Percentiles rank a stretch among this genome's conserved stretches.
Evolutionary conservation across 2,113 vertebrate genomes (phyloP).

Genomic region (Muscicapa adusta): DNA sequence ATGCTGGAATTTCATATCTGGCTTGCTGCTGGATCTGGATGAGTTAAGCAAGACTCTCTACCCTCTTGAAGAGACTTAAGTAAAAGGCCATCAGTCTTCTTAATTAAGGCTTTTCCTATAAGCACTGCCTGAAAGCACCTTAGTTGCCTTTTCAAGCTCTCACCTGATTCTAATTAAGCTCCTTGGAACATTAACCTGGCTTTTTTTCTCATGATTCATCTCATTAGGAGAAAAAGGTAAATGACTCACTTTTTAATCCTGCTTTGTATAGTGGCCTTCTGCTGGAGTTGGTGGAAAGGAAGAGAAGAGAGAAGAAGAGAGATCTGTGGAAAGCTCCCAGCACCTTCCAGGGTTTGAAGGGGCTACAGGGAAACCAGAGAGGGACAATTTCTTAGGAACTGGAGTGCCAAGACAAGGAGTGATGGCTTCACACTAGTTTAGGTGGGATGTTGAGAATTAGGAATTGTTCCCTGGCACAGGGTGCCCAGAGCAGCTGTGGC

Average conservation of each 20-base stretch:
- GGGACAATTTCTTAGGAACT: not conserved
- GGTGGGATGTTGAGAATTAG: not conserved
- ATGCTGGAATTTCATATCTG: conserved; percentile 38
- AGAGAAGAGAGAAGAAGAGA: not conserved
- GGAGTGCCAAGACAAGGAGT: rapidly evolving
- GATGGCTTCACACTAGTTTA: not conserved
- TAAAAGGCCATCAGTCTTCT: conserved; percentile 90
- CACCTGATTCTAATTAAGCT: conserved; percentile 94
- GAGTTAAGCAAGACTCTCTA: conserved; percentile 74
- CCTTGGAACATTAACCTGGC: conserved; percentile 86
- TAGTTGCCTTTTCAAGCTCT: conserved; percentile 78
- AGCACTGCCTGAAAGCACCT: conserved; percentile 87
- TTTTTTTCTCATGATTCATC: conserved; percentile 81
- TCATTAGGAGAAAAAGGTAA: conserved; percentile 86
- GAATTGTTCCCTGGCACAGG: no score
- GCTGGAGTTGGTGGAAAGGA: not conserved
- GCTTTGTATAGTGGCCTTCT: not conserved
- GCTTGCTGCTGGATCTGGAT: conserved; percentile 54
- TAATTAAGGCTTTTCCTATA: conserved; percentile 89
- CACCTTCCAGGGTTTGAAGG: not conserved
- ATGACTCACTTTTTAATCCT: conserved; percentile 70
- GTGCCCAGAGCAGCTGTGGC: no score
- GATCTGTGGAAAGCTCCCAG: not conserved
- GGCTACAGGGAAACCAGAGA: not conserved
- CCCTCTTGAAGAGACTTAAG: conserved; percentile 78